phyloP scores from a whole-genome alignment of 2,888 invertebrate genomes.

The Dryococelus australis region DNA sequence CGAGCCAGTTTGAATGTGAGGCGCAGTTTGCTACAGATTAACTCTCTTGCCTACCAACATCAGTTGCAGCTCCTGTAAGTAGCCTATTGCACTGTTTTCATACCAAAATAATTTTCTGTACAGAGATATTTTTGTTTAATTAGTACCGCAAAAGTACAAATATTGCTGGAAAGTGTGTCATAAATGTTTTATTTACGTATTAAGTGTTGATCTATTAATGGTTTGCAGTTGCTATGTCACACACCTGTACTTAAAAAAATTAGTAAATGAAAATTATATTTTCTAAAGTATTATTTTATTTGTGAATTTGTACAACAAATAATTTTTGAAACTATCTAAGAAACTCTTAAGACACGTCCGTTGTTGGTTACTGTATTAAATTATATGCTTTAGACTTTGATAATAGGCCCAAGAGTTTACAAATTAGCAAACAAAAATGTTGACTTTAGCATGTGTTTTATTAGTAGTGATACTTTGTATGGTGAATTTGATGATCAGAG shows the following conservation, averaged over 20 bases:
- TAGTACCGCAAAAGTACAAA: too few relatives aligned
- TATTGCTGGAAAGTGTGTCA: too few relatives aligned
- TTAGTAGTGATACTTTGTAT: not conserved
- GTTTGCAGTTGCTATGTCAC: too few relatives aligned
- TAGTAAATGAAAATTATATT: too few relatives aligned
- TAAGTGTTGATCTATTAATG: too few relatives aligned
- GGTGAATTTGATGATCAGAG: not conserved
- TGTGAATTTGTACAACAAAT: too few relatives aligned
- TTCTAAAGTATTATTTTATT: too few relatives aligned
- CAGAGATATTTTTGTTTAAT: not conserved
- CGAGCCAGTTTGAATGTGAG: slow-evolving; percentile 66
- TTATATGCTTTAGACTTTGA: not conserved
- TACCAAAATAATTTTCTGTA: slow-evolving; percentile 39
- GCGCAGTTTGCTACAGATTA: slow-evolving; percentile 75
- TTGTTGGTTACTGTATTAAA: too few relatives aligned
- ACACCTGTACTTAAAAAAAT: too few relatives aligned
- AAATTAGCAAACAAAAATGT: not conserved
- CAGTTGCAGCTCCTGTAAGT: slow-evolving; percentile 75
- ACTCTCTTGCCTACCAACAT: slow-evolving; percentile 75
- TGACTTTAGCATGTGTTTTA: not conserved
- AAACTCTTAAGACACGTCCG: too few relatives aligned
- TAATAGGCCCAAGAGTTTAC: not conserved
- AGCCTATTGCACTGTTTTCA: slow-evolving; percentile 51
- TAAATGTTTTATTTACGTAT: too few relatives aligned
- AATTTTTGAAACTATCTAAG: too few relatives aligned